Evolutionary conservation across 2,113 vertebrate genomes (phyloP), one percentile per base, ranked within the genome.

Genomic region (Trematomus loennbergii): DNA sequence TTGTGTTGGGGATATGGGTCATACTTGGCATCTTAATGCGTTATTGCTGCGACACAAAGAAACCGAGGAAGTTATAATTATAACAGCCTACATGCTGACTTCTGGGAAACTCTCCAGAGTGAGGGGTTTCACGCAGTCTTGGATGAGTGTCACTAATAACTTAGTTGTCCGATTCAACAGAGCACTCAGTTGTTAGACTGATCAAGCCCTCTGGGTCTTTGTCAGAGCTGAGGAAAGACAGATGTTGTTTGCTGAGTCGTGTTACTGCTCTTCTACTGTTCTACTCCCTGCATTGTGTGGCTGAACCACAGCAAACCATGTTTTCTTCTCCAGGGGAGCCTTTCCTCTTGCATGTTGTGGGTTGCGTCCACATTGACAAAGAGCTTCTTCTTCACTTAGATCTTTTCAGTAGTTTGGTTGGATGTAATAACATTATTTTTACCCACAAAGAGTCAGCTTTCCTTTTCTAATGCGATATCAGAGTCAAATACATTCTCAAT

Each of bases 241-340:
- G 82, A 88, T 84, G 86, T 40, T 73, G 0, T 83, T 60, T 85
- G 75, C 65, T 57, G 10, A 66, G 60, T 62, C 33, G 63, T 81
- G 54, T 78, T 58, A 64, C 9, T 1, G 43, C 40, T 78, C 49
- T 16, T 87, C 66, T 68, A 74, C 79, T 75, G 78, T 71, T 81
- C 57, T 63, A 15, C 69, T 84, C 49, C 12, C 40, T 65, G 68
- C 43, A 40, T 65, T 66, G 63, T 71, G 71, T 71, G 70, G 67
- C 50, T 70, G 50, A 40, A 55, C 66, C 68, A 46, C 72, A 50
- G n/a, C 60, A 40, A 36, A 70, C 64, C 25, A 7, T 0, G 29
- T 63, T 36, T 12, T 54, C 63, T 59, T 75, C 50, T 72, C 66
- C 20, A 29, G 2, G 22, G 64, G 18, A 57, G 29, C 43, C 9